Evolutionary conservation across 2,113 vertebrate genomes (phyloP).

Genomic region (Leptodactylus fuscus): DNA sequence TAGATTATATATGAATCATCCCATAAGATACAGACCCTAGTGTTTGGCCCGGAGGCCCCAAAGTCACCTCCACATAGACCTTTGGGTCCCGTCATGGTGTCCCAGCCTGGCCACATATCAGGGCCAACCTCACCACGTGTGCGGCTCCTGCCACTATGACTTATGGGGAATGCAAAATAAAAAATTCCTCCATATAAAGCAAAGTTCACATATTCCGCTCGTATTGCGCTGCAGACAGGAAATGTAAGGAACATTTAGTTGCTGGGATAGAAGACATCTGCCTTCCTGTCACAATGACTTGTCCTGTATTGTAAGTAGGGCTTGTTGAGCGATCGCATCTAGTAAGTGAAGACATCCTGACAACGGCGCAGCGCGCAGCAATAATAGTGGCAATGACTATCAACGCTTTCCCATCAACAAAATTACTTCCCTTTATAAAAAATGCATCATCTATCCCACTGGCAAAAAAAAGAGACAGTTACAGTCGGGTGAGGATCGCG

Average conservation of each 20-base stretch:
- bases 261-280: neutral
- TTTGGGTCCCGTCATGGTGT: neutral
- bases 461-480: slow-evolving; percentile 11
- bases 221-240: neutral
- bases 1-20: too few species aligned
- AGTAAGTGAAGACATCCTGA: slow-evolving; percentile 14
- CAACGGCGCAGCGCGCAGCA: neutral
- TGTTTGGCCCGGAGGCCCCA: too few species aligned
- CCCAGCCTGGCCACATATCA: too few species aligned
- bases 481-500: neutral
- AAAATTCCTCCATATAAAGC: neutral
- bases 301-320: slow-evolving; percentile 15
- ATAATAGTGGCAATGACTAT: neutral
- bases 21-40: too few species aligned
- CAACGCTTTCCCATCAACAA: neutral
- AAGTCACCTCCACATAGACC: too few species aligned
- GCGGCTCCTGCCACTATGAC: neutral
- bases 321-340: neutral
- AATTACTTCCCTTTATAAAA: slow-evolving; percentile 23
- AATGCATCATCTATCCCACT: slow-evolving; percentile 18
- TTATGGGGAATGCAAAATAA: neutral
- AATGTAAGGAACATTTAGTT: slow-evolving; percentile 5
- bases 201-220: neutral
- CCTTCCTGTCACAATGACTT: neutral
- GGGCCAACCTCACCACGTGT: neutral